Evolutionary conservation across 2,113 vertebrate genomes (phyloP), one percentile per base, ranked within the genome.

Genomic region (Hyperopisus bebe): DNA sequence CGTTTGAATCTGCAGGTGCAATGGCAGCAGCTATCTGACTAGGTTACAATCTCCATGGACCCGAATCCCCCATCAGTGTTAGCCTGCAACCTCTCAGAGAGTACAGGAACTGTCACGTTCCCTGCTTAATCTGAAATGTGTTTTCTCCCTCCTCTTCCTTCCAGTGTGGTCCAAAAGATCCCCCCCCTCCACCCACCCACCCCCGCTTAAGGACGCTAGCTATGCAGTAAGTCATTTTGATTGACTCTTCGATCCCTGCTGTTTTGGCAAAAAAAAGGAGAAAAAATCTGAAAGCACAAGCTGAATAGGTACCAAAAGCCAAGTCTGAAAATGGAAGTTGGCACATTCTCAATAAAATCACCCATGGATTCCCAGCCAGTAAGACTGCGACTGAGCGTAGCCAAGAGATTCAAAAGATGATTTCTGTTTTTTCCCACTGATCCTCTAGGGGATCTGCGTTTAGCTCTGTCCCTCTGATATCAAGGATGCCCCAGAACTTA

Each of bases 241-340:
- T 44, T 87, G 86, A 27, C 42, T 88, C 87, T 58, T 55, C 42
- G 21, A 58, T 39, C 84, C 48, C 47, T 35, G 27, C 46, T 87
- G 48, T 87, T 87, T 42, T 53, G 47, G 15, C 15, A 35, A 53
- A 87, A 53, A 87, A 87, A 82, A 82, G 53, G 17, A 42, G 27
- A 80, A 35, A 82, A 24, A 89, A 15, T 82, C 50, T 44, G n/a
- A 89, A 82, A 39, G 31, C 48, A 55, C 21, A 84, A 84, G 47
- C 39, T 84, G 82, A 47, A 84, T 84, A 88, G 44, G 4, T 51
- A 89, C 48, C 48, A 31, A 53, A 10, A 53, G 70, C 88, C 88
- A 82, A 83, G 50, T 31, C 8, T 53, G 48, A 53, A 11, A 89
- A 89, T 39, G 62, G 88, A 82, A 39, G 27, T 53, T 89, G 88